phyloP scores from a whole-genome alignment of 2,888 invertebrate species.

The Achlya flavicornis region DNA sequence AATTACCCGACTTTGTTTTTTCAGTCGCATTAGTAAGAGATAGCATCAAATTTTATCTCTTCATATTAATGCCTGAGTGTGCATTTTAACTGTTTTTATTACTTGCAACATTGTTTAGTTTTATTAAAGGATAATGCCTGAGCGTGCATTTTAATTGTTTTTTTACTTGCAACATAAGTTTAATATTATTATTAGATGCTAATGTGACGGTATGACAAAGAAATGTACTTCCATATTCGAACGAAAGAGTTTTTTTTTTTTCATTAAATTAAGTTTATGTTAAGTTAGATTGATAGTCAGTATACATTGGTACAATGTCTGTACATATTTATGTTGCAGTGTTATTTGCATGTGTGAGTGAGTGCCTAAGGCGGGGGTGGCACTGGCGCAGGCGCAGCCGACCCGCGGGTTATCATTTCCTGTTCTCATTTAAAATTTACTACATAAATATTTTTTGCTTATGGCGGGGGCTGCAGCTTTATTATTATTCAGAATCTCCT shows the following conservation, averaged over 20 bases:
- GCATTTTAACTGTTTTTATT: not conserved
- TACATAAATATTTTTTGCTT: conserved; percentile 72
- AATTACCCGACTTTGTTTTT: conserved; percentile 29
- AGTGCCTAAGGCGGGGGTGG: conserved; percentile 49
- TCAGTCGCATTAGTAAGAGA: conserved; percentile 33
- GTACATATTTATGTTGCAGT: not conserved
- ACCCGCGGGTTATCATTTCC: conserved; percentile 83
- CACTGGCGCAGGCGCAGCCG: conserved; percentile 55
- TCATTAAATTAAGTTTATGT: not conserved
- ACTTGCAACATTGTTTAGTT: not conserved
- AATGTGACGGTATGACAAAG: not conserved
- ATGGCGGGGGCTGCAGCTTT: conserved; percentile 50
- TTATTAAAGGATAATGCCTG: not conserved
- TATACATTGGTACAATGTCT: conserved; percentile 26
- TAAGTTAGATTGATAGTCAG: not conserved
- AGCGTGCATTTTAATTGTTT: not conserved
- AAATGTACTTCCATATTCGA: not conserved
- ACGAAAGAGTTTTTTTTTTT: not conserved
- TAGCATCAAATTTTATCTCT: not conserved
- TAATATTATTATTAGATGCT: not conserved
- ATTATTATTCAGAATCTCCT: conserved; percentile 32
- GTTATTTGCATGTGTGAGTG: conserved; percentile 53
- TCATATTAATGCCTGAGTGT: not conserved
- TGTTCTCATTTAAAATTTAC: conserved; percentile 81
- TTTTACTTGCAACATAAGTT: not conserved